phyloP scores from a whole-genome alignment of 2,797 vertebrate genomes.

The Mormyrus proboscirostris region DNA sequence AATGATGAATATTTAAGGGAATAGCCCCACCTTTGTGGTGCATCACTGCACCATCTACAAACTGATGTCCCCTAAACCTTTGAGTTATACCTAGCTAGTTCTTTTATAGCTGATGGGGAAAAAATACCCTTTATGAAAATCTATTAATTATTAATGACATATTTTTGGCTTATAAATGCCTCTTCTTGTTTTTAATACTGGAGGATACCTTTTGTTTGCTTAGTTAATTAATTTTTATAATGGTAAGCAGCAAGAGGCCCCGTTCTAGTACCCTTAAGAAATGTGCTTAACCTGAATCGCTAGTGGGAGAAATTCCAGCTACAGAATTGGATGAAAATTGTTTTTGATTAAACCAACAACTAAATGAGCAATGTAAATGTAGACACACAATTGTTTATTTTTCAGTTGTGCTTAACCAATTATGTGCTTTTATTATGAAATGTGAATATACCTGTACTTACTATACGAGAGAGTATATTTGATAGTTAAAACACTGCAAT shows the following conservation, averaged over 20 bases:
- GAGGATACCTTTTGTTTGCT: not conserved
- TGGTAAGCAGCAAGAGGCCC: not conserved
- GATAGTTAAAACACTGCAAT: not conserved
- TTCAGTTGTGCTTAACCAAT: not conserved
- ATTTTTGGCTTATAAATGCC: not conserved
- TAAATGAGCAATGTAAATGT: not conserved
- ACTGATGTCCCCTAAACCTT: not conserved
- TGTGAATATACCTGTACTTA: not conserved
- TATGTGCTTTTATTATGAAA: constrained; percentile 4
- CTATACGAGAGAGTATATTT: not conserved
- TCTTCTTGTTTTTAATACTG: not conserved
- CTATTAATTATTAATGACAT: not conserved
- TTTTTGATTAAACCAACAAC: not conserved
- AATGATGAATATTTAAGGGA: constrained; percentile 54
- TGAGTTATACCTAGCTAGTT: not conserved
- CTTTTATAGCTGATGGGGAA: not conserved
- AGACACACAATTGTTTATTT: not conserved
- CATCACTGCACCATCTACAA: not conserved
- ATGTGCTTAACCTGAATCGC: constrained; percentile 2
- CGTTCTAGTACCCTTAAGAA: not conserved
- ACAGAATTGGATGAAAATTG: not conserved
- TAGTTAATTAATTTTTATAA: constrained; percentile 9
- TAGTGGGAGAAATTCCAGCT: not conserved
- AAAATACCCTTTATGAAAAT: not conserved
- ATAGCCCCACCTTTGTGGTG: not conserved